phyloP scores from a whole-genome alignment of 2,888 invertebrate genomes.

The Clivina fossor region DNA sequence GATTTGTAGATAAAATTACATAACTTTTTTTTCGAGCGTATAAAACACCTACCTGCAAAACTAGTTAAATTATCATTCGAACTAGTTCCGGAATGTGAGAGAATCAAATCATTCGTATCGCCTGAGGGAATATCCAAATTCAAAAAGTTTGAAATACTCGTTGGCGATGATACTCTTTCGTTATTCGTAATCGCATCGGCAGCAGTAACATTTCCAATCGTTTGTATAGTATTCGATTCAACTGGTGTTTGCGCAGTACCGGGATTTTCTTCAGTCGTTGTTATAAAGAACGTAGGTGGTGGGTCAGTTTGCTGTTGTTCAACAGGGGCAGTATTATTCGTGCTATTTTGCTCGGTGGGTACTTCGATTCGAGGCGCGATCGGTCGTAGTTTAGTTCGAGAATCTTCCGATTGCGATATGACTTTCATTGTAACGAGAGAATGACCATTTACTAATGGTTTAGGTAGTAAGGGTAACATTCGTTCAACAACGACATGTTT shows the following conservation, averaged over 20 bases:
- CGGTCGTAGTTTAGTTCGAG: conserved; percentile 31
- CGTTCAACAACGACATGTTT: conserved; percentile 75
- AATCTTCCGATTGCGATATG: conserved; percentile 44
- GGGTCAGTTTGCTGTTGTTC: conserved; percentile 19
- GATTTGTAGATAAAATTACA: too few relatives aligned
- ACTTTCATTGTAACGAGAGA: conserved; percentile 54
- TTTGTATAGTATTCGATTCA: too few relatives aligned
- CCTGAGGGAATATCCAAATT: conserved; percentile 42
- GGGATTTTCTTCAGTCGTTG: neutral
- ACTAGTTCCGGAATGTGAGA: conserved; percentile 30
- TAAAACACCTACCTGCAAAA: conserved; percentile 42
- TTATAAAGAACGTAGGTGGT: conserved; percentile 13
- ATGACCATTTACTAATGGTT: conserved; percentile 54
- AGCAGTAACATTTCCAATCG: conserved; percentile 34
- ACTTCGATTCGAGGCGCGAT: conserved; percentile 37
- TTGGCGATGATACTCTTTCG: conserved; percentile 44
- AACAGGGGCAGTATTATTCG: neutral
- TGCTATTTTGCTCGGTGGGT: too few relatives aligned
- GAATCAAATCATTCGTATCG: conserved; percentile 34
- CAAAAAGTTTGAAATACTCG: conserved; percentile 45
- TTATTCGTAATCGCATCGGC: conserved; percentile 43
- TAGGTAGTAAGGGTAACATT: conserved; percentile 68
- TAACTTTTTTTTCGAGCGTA: too few relatives aligned
- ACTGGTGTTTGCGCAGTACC: conserved; percentile 23
- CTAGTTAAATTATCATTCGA: conserved; percentile 40